These are phyloP conservation scores for Acanthosepion esculentum DNA, from an alignment of 2,888 invertebrate species.

Conservation along the genomic window DNA sequence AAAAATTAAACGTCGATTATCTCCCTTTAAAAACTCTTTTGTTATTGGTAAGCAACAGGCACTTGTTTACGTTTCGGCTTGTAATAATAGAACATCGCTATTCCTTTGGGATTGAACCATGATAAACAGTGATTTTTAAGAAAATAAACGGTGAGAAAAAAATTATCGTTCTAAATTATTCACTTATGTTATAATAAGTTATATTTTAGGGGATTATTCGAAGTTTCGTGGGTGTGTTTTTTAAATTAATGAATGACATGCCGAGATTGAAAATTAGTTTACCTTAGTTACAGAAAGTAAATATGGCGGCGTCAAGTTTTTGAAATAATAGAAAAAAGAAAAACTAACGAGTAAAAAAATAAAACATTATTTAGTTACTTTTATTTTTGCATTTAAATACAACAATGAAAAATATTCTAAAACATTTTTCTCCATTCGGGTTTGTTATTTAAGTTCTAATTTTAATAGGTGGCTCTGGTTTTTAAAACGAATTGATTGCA, in stretches of 20 bases:
- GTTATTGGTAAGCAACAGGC: neutral
- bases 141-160: neutral
- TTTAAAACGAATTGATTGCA: too few species aligned
- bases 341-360: neutral
- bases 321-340: neutral
- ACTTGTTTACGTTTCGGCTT: neutral
- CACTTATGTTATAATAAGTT: neutral
- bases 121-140: neutral
- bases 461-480: neutral
- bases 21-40: neutral
- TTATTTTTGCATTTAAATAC: neutral
- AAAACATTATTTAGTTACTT: neutral
- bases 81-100: neutral
- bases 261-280: neutral
- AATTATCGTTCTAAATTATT: neutral
- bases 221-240: neutral
- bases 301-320: neutral
- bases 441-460: neutral
- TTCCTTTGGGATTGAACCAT: neutral
- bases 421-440: neutral
- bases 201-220: neutral
- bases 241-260: neutral
- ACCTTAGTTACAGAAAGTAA: conserved; percentile 43
- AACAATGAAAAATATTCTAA: neutral
- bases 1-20: neutral